Evolutionary conservation across 2,888 invertebrate species (phyloP).

Genomic region (Trisateles emortualis): DNA sequence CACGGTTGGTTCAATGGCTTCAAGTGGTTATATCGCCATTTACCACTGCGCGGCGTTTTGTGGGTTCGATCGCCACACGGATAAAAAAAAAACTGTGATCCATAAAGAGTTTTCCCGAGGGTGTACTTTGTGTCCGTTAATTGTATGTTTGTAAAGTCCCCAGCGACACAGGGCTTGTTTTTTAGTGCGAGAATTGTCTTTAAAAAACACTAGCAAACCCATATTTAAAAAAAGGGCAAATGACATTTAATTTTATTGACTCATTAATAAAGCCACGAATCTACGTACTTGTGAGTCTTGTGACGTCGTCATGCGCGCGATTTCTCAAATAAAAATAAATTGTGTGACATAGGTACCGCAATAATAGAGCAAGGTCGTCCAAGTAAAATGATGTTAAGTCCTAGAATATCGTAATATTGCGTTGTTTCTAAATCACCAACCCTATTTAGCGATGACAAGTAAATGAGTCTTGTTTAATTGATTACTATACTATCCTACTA

Average conservation of each 20-base stretch:
- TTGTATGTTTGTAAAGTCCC: too few species aligned
- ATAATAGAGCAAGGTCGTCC: constrained; percentile 46
- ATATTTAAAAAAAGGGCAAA: too few species aligned
- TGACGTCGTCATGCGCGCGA: constrained; percentile 41
- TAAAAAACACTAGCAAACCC: too few species aligned
- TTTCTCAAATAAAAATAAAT: constrained; percentile 41
- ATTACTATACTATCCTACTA: neutral
- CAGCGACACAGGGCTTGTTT: too few species aligned
- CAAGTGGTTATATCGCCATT: too few species aligned
- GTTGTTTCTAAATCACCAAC: constrained; percentile 9
- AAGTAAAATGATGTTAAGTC: constrained; percentile 32
- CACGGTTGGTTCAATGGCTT: too few species aligned
- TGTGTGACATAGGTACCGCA: constrained; percentile 36
- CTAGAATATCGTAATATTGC: constrained; percentile 36
- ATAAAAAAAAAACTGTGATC: too few species aligned
- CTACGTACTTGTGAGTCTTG: constrained; percentile 45
- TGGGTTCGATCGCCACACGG: too few species aligned
- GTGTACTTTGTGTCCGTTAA: too few species aligned
- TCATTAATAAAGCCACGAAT: constrained; percentile 24
- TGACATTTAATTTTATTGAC: constrained; percentile 2
- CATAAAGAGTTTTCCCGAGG: too few species aligned
- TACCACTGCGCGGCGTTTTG: too few species aligned
- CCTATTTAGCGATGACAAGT: constrained; percentile 6
- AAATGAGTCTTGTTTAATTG: neutral
- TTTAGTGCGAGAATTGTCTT: too few species aligned